Evolutionary conservation across 2,797 vertebrate genomes (phyloP).

Genomic region (Diplodus sargus): DNA sequence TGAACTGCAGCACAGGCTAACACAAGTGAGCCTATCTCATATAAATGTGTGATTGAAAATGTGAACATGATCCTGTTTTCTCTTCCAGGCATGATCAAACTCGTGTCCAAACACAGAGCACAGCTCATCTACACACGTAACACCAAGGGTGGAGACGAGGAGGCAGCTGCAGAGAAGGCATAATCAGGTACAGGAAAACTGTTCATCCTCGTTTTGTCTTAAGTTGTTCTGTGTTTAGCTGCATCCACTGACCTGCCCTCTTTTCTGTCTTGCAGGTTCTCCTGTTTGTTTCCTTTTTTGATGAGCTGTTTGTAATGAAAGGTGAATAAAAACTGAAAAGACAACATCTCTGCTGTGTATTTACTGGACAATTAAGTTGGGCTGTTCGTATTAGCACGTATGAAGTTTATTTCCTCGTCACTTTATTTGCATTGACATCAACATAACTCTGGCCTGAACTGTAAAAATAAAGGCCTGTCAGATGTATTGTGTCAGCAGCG

Average conservation of each 20-base stretch:
- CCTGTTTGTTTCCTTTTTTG: conserved; percentile 60
- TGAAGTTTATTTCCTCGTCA: neutral
- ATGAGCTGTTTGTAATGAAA: conserved; percentile 77
- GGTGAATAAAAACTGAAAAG: conserved; percentile 80
- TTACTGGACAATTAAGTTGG: too few relatives aligned
- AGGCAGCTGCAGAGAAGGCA: conserved; percentile 85
- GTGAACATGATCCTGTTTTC: neutral
- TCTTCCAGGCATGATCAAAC: conserved; percentile 91
- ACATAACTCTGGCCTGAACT: neutral
- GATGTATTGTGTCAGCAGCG: too few relatives aligned
- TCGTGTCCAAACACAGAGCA: conserved; percentile 96
- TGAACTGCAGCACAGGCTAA: neutral
- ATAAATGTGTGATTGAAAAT: neutral
- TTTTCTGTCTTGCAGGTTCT: conserved; percentile 71
- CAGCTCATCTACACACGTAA: conserved; percentile 96
- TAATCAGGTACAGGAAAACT: conserved; percentile 82
- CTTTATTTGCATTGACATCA: neutral
- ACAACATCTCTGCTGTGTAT: conserved; percentile 25
- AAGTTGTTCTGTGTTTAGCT: neutral
- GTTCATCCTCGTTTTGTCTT: neutral
- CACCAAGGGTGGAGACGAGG: conserved; percentile 94
- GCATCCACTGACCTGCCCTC: conserved; percentile 1
- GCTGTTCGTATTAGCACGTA: too few relatives aligned
- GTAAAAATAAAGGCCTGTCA: too few relatives aligned
- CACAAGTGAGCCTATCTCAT: neutral